These are phyloP conservation scores for Neoaliturus tenellus DNA, from an alignment of 2,888 invertebrate species.

Conservation along the genomic window DNA sequence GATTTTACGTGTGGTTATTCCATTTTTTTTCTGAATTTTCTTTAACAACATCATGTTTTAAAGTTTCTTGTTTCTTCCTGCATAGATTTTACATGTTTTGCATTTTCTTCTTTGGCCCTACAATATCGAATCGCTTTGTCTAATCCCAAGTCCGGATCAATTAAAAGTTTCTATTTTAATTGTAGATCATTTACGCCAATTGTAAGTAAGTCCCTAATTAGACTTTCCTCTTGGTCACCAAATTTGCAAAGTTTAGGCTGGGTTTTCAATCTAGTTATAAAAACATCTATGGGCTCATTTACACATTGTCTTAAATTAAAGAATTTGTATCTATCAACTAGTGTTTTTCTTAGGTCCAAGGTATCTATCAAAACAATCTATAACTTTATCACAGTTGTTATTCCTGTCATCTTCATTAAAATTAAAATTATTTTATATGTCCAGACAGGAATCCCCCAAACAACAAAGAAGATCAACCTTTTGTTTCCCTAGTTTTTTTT, in stretches of 20 bases:
- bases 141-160: not conserved
- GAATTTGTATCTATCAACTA: not conserved
- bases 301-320: not conserved
- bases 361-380: not conserved
- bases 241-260: not conserved
- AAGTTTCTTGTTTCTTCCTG: not conserved
- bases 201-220: not conserved
- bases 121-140: conserved; percentile 25
- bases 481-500: not conserved
- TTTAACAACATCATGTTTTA: too few species aligned
- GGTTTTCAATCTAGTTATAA: not conserved
- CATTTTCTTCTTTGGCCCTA: conserved; percentile 2
- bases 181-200: not conserved
- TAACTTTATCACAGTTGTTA: not conserved
- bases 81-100: conserved; percentile 9
- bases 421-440: not conserved
- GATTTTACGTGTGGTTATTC: too few species aligned
- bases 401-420: not conserved
- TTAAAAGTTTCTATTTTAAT: not conserved
- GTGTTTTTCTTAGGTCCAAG: not conserved
- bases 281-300: not conserved
- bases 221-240: conserved; percentile 12
- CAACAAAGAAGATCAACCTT: not conserved
- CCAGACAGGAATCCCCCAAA: not conserved
- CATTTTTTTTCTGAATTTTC: too few species aligned